These are phyloP conservation scores for Vulpes vulpes DNA, from an alignment of 2,113 vertebrate genomes.

Conservation along the genomic window DNA sequence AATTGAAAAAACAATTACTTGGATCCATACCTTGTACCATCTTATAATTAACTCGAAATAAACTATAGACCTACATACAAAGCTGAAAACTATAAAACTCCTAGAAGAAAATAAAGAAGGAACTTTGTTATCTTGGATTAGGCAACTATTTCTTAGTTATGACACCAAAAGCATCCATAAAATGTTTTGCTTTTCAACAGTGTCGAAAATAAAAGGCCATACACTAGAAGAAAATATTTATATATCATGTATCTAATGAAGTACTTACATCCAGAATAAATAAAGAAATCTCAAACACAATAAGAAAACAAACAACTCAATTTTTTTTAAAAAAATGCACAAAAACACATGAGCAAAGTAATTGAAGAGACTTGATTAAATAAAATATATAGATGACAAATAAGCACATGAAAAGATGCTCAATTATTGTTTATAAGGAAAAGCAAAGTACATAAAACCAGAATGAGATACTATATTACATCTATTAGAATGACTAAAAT, in stretches of 20 bases:
- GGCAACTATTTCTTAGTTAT: neutral
- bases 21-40: neutral
- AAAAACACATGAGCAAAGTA: neutral
- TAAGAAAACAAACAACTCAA: neutral
- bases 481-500: slow-evolving; percentile 16
- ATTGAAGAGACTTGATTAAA: neutral
- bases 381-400: neutral
- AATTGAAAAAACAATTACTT: neutral
- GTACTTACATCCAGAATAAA: neutral
- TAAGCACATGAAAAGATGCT: neutral
- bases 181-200: neutral
- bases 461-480: neutral
- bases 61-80: neutral
- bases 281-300: neutral
- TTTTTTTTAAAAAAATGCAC: neutral
- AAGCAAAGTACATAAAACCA: neutral
- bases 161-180: neutral
- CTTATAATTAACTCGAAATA: neutral
- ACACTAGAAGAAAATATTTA: neutral
- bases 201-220: neutral
- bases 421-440: neutral
- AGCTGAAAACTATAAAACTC: neutral
- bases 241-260: neutral
- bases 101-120: neutral
- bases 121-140: neutral